Base-by-base conservation (phyloP, 2,113 vertebrate species). In the Tor tambroides region DNA sequence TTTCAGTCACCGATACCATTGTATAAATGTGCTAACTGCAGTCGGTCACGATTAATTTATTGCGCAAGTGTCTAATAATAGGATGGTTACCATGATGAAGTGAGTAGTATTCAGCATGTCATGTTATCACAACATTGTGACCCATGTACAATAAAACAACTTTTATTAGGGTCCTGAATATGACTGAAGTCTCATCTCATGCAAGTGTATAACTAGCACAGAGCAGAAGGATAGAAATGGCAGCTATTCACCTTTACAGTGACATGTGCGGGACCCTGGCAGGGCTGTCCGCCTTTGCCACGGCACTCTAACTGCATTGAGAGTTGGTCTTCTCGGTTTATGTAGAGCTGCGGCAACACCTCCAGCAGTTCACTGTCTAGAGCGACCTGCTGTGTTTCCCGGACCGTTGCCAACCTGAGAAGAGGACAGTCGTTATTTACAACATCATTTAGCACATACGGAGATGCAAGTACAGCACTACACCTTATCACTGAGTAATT, bases 311-410 rank as follows among this genome's bases (percentile, higher is more conserved):
- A 88, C 41, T 93, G 92, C 75, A 98, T 94, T 1, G 94, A 97
- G 84, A 96, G 90, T 93, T 99, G 97, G 76, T 99, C 98, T 85
- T 98, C 96, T 69, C 96, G 93, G 90, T 99, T 99, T 85, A 95
- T 89, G 3, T 97, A 99, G 17, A 98, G 95, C 67, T 97, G 95
- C n/a, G 98, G 98, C 65, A 99, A 89, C 0, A 92, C 93, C 77
- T 99, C 97, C 89, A 99, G 32, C 63, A 99, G 94, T 88, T 99
- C 98, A 81, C 91, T 95, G 77, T 98, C 96, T 89, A 98, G 93
- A 23, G 95, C 98, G 89, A 98, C 97, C 82, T 99, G 98, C 91
- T 99, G 97, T 54, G 96, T 96, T 89, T 99, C 98, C 63, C 97
- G 93, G 84, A 97, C 92, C 23, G 96, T 96, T 81, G 98, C 97